Evolutionary conservation across 2,888 invertebrate species (phyloP), one percentile per base, ranked within the genome.

Genomic region (Anagyrus pseudococci): DNA sequence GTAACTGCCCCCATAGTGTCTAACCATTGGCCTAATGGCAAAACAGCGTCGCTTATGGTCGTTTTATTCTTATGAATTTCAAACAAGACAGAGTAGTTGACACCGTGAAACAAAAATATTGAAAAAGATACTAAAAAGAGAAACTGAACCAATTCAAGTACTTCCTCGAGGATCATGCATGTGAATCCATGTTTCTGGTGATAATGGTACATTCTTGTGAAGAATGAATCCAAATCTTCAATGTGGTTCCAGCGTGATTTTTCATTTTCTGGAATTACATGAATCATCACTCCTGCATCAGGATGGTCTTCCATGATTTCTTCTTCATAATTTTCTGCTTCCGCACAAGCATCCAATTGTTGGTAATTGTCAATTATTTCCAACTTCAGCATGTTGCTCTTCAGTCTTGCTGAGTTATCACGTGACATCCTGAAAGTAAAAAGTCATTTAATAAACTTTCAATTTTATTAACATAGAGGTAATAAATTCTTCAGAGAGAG

Each of bases 211-310:
- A 98, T 92, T 75, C 94, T 87, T 49, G 92, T 90, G 81, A 99
- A 98, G 84, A 99, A 99, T 53, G 95, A 92, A 83, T 99, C 98
- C 64, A 99, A 83, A 82, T 99, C 95, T 81, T 95, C 94, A 72
- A 99, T 93, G 79, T 98, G 98, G 80, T 95, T 96, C 96, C 96
- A 97, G 82, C 91, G 88, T 69, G 92, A 92, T 85, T 88, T 90
- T 89, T 85, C 89, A 69, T 89, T 89, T 83, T 95, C 94, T 44
- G 95, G 93, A 65, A 92, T 94, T 72, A 91, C 89, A 79, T 96
- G 95, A 69, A 95, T 92, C 82, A 95, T 88, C 61, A 93, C 89
- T 65, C 89, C 90, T 69, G 86, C 80, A 66, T 83, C 83, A 58
- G 81, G 82, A 0, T 83, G 83, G 13, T 82, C 81, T 70, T 83